Evolutionary conservation across 2,113 vertebrate species (phyloP).

Genomic region (Tetraodon nigroviridis): DNA sequence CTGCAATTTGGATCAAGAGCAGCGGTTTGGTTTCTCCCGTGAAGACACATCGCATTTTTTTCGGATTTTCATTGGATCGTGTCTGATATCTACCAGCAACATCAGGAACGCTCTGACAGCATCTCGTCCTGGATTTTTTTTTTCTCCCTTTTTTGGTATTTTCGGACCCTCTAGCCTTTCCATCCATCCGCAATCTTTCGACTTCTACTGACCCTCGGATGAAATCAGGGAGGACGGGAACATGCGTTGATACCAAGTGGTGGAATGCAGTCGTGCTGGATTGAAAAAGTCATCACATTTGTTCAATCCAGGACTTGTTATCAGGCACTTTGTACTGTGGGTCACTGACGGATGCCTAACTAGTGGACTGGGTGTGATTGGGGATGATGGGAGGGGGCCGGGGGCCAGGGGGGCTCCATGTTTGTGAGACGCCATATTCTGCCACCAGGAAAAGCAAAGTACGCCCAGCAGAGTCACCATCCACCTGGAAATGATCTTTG

Average conservation of each 20-base stretch:
- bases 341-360: conserved; percentile 51
- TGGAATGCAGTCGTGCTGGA: conserved; percentile 48
- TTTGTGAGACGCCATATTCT: conserved; percentile 60
- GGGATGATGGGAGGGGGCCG: conserved; percentile 17
- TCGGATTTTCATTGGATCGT: conserved; percentile 3
- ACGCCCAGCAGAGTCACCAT: conserved; percentile 49
- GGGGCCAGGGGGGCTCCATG: conserved; percentile 19
- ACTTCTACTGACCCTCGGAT: conserved; percentile 29
- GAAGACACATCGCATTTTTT: conserved; percentile 17
- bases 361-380: conserved; percentile 56
- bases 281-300: conserved; percentile 48
- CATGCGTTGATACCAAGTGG: conserved; percentile 45
- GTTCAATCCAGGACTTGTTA: conserved; percentile 51
- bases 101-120: conserved; percentile 28
- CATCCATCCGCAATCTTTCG: conserved; percentile 19
- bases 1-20: conserved; percentile 8
- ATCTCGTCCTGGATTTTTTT: conserved; percentile 11
- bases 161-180: conserved; percentile 1
- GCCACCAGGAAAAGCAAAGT: conserved; percentile 46
- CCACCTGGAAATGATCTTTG: conserved; percentile 51
- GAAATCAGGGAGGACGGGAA: conserved; percentile 10
- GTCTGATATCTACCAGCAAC: conserved; percentile 4
- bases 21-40: conserved; percentile 3
- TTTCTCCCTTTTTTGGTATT: neutral
- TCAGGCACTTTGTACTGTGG: conserved; percentile 61